Conservation (phyloP, 2,113 vertebrate genomes). For the Zapornia atra region DNA sequence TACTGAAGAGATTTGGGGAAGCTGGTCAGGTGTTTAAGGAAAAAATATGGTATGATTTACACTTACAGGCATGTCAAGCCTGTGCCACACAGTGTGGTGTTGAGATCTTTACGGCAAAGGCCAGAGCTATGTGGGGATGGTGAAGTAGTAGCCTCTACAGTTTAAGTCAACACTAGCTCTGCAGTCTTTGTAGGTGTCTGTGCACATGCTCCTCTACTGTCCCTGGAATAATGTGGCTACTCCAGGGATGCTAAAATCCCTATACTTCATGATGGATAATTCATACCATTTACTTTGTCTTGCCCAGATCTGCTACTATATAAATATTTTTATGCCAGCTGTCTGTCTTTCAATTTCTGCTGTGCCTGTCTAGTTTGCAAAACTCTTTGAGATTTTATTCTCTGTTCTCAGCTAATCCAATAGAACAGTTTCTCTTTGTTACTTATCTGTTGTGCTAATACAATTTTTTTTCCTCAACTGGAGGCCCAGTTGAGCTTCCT, state of each 20-base stretch:
- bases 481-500: neutral
- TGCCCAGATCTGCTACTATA: neutral
- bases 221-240: neutral
- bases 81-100: neutral
- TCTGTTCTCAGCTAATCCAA: neutral
- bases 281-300: neutral
- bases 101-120: neutral
- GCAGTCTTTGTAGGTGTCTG: accelerated
- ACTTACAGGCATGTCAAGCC: neutral
- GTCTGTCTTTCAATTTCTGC: neutral
- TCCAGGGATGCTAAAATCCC: neutral
- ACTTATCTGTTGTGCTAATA: neutral
- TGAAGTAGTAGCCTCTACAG: neutral
- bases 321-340: neutral
- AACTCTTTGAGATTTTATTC: neutral
- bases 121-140: neutral
- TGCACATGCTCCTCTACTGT: neutral
- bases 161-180: neutral
- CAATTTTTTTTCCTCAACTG: neutral
- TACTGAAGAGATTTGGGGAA: neutral
- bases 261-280: neutral
- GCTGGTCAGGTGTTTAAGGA: neutral
- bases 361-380: neutral
- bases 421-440: neutral
- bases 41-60: neutral